These are phyloP conservation scores for Condylura cristata DNA, from an alignment of 2,113 vertebrate species.

Conservation along the genomic window DNA sequence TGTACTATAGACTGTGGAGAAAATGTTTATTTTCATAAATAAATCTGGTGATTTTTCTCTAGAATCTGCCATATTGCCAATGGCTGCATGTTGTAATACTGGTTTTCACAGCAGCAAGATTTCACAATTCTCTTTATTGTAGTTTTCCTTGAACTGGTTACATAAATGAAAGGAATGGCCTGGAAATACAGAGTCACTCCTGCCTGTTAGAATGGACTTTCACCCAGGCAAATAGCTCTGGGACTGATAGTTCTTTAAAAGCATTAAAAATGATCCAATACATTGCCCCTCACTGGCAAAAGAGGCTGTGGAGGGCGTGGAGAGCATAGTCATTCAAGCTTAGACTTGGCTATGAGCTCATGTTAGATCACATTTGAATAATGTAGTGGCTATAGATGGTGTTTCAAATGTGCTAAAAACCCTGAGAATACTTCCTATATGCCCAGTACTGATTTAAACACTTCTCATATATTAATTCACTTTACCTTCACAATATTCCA, in stretches of 20 bases:
- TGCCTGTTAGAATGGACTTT: not conserved
- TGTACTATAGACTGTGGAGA: not conserved
- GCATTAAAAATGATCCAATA: constrained; percentile 23
- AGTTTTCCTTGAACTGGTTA: constrained; percentile 6
- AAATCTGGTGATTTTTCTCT: constrained; percentile 10
- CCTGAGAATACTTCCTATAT: not conserved
- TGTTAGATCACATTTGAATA: constrained; percentile 48
- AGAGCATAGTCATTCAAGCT: not conserved
- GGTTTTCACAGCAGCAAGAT: constrained; percentile 15
- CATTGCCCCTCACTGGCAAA: not conserved
- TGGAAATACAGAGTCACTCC: not conserved
- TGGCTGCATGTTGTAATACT: constrained; percentile 38
- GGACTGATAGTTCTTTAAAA: not conserved
- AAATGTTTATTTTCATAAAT: constrained; percentile 49
- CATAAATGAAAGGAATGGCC: not conserved
- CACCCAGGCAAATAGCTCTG: not conserved
- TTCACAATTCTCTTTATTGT: not conserved
- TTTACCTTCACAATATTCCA: constrained; percentile 14
- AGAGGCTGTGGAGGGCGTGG: not conserved
- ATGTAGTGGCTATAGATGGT: not conserved
- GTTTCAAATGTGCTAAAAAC: not conserved
- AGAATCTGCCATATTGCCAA: not conserved
- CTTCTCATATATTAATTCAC: not conserved
- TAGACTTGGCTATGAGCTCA: not conserved
- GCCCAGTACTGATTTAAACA: not conserved